These are phyloP conservation scores for Rhinoraja longicauda DNA, from an alignment of 2,797 vertebrate genomes.

Conservation along the genomic window DNA sequence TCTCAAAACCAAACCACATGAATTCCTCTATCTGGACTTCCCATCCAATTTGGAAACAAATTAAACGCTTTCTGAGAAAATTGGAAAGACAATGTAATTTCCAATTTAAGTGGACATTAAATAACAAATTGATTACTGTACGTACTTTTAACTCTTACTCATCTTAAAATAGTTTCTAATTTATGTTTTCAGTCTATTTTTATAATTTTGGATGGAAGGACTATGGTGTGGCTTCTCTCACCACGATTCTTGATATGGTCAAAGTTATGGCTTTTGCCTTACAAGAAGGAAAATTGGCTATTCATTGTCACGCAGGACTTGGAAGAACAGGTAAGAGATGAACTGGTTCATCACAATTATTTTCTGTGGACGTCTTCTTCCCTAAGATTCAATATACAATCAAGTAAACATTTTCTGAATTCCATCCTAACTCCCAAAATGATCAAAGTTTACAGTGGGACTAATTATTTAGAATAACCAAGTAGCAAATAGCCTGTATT, in stretches of 20 bases:
- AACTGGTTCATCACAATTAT: background rate
- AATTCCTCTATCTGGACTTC: background rate
- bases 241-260: constrained; percentile 93
- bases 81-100: constrained; percentile 16
- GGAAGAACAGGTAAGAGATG: constrained; percentile 80
- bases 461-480: background rate
- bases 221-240: constrained; percentile 91
- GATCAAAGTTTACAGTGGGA: background rate
- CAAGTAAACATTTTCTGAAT: background rate
- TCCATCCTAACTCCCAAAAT: background rate
- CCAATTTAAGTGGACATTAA: background rate
- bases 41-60: constrained; percentile 40
- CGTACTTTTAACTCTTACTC: background rate
- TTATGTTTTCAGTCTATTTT: constrained; percentile 80
- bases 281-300: constrained; percentile 87
- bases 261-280: constrained; percentile 95
- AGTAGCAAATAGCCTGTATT: background rate
- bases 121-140: background rate
- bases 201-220: constrained; percentile 99
- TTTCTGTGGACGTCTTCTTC: background rate
- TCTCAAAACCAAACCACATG: background rate
- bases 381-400: background rate
- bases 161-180: constrained; percentile 36
- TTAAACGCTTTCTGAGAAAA: constrained; percentile 35
- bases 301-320: constrained; percentile 93